These are phyloP conservation scores for Pheucticus melanocephalus DNA, from an alignment of 2,113 vertebrate genomes.

Conservation along the genomic window DNA sequence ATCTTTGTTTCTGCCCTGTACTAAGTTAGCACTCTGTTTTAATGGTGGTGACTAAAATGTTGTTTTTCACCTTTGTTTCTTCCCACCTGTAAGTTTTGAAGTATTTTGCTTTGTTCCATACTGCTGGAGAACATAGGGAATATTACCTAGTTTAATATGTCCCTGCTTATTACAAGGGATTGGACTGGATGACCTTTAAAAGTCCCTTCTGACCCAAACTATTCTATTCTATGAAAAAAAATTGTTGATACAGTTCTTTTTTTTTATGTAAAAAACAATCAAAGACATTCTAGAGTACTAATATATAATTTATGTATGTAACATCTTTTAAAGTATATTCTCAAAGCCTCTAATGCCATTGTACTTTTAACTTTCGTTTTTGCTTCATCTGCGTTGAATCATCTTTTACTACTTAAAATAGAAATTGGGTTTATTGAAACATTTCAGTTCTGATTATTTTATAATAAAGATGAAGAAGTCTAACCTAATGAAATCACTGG, in stretches of 20 bases:
- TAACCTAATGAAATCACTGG: slow-evolving; percentile 61
- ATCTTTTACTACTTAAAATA: slow-evolving; percentile 55
- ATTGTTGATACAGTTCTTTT: background rate
- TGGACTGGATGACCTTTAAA: background rate
- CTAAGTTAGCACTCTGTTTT: background rate
- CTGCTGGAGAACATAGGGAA: background rate
- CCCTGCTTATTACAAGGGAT: background rate
- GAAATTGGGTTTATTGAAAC: slow-evolving; percentile 65
- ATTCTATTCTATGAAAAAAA: background rate
- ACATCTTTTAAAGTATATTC: slow-evolving; percentile 24
- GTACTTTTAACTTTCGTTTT: slow-evolving; percentile 59
- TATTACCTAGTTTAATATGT: background rate
- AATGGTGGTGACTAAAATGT: background rate
- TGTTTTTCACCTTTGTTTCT: background rate
- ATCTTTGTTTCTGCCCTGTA: background rate
- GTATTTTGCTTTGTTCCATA: background rate
- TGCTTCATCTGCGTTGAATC: slow-evolving; percentile 47
- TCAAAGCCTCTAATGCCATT: slow-evolving; percentile 8
- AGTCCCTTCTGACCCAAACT: background rate
- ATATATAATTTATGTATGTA: slow-evolving; percentile 23
- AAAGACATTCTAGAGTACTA: background rate
- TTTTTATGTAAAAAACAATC: background rate
- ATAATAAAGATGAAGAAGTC: slow-evolving; percentile 69
- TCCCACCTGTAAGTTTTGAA: background rate
- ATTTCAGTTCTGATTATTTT: slow-evolving; percentile 65